These are phyloP conservation scores for Prionailurus viverrinus DNA, from an alignment of 2,113 vertebrate species.

Conservation along the genomic window DNA sequence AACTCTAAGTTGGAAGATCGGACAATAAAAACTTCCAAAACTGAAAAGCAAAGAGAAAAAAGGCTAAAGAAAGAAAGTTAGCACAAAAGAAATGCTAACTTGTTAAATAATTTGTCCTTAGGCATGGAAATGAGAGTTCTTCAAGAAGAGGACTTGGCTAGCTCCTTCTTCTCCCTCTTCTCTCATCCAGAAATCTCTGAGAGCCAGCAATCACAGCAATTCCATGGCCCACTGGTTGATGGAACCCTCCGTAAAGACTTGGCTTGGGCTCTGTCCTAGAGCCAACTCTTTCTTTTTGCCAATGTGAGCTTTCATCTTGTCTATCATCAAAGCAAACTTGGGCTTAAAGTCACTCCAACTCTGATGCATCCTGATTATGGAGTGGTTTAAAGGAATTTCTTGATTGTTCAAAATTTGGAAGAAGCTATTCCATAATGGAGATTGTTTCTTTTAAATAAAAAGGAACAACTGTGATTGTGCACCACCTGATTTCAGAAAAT, in stretches of 20 bases:
- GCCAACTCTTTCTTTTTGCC: background rate
- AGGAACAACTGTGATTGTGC: background rate
- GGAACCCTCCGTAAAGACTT: background rate
- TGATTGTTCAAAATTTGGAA: slow-evolving; percentile 27
- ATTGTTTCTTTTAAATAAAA: background rate
- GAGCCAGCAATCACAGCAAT: background rate
- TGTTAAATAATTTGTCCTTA: slow-evolving; percentile 41
- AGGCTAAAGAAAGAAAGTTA: background rate
- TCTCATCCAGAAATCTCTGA: background rate
- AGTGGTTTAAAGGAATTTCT: slow-evolving; percentile 50
- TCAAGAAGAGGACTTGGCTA: background rate
- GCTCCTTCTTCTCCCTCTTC: background rate
- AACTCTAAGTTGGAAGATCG: background rate
- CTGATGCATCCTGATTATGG: background rate
- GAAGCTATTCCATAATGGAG: background rate
- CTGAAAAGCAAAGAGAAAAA: background rate
- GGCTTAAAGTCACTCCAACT: slow-evolving; percentile 11
- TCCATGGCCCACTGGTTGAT: background rate
- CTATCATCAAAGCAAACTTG: background rate
- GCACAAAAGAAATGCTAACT: background rate
- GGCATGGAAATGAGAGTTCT: background rate
- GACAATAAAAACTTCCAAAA: background rate
- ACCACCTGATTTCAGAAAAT: slow-evolving; percentile 40
- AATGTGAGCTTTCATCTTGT: background rate
- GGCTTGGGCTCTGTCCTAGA: background rate